These are phyloP conservation scores for Diprion similis DNA, from an alignment of 1,140 invertebrate genomes.

Conservation along the genomic window DNA sequence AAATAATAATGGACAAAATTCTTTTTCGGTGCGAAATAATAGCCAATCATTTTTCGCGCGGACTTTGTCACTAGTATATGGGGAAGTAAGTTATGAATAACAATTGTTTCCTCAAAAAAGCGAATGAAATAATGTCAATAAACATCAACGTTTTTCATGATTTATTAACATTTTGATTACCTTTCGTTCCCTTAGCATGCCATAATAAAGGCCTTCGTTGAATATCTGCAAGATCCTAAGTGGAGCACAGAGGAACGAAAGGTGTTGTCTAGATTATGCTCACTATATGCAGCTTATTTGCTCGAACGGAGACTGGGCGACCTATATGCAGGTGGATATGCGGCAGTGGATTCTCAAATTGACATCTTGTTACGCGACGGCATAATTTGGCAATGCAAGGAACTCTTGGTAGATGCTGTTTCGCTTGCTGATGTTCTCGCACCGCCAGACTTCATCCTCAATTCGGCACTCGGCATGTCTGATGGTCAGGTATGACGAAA, in stretches of 20 bases:
- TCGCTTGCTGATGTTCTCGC: conserved; percentile 84
- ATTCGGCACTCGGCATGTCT: conserved; percentile 83
- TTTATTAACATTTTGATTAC: conserved; percentile 13
- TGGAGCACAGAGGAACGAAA: conserved; percentile 57
- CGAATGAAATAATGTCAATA: not conserved
- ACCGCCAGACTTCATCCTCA: conserved; percentile 86
- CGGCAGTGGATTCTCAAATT: conserved; percentile 54
- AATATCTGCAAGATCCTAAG: conserved; percentile 59
- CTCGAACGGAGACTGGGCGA: conserved; percentile 79
- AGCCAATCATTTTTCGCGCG: conserved; percentile 83
- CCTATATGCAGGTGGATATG: conserved; percentile 78
- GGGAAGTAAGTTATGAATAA: conserved; percentile 63
- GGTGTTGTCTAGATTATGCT: conserved; percentile 72
- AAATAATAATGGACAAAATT: conserved; percentile 64
- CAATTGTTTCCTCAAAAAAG: conserved; percentile 6
- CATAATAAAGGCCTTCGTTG: conserved; percentile 66
- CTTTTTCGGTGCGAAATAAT: conserved; percentile 80
- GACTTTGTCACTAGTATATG: conserved; percentile 78
- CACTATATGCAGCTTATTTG: conserved; percentile 74
- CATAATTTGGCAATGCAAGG: conserved; percentile 73
- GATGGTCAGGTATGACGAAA: conserved; percentile 76
- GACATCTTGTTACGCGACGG: conserved; percentile 65
- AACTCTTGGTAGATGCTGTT: conserved; percentile 79
- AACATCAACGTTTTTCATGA: conserved; percentile 15
- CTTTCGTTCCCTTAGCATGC: conserved; percentile 63